Percentiles rank a stretch among this genome's conserved stretches.
Conservation (phyloP, 2,888 invertebrate species). For the Gasteruption jaculator region DNA sequence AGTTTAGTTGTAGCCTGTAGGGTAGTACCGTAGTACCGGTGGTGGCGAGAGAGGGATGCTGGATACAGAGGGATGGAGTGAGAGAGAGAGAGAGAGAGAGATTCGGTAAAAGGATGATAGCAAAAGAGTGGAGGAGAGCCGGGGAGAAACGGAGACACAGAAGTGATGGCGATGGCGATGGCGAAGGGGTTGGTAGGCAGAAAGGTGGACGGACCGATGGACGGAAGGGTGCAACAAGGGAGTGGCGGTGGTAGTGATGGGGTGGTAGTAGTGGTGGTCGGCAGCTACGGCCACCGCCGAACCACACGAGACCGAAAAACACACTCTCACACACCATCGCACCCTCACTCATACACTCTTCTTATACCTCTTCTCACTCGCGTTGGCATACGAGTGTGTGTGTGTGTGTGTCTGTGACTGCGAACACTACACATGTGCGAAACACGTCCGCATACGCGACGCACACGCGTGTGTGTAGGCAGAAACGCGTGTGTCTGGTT, state of each 20-base stretch:
- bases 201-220: conserved; percentile 17
- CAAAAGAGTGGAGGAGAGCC: conserved; percentile 3
- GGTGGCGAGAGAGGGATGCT: conserved; percentile 18
- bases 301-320: conserved; percentile 50
- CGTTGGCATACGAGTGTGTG: background rate
- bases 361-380: too few species aligned
- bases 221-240: conserved; percentile 33
- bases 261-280: too few species aligned
- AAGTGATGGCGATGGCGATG: conserved; percentile 5
- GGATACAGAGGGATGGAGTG: too few species aligned
- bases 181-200: conserved; percentile 19
- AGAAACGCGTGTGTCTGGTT: too few species aligned
- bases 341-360: conserved; percentile 16
- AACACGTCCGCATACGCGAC: background rate
- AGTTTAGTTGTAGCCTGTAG: too few species aligned
- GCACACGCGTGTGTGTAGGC: background rate
- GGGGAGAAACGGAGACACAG: conserved; percentile 2
- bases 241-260: too few species aligned
- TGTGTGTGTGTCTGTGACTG: background rate
- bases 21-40: conserved; percentile 23
- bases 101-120: background rate
- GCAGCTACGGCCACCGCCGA: too few species aligned
- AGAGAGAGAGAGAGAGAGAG: conserved; percentile 9
- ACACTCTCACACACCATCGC: conserved; percentile 36
- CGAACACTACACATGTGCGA: background rate